Base-by-base conservation (phyloP, 2,888 invertebrate genomes). In the Chalcis sispes region DNA sequence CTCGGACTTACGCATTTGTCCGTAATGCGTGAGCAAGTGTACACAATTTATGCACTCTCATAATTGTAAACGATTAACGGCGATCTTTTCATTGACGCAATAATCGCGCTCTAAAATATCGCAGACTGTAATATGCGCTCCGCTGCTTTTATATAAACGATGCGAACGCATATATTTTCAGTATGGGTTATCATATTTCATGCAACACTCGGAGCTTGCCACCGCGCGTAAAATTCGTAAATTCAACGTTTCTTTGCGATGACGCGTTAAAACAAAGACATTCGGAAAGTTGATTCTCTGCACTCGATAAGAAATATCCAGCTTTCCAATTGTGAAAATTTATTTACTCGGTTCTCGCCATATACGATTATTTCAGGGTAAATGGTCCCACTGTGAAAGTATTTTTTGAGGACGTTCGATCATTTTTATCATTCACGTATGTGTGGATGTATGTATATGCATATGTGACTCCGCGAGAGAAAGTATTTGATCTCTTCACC, bases 21-120 rank as follows among this genome's bases (percentile, higher is more conserved):
- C n/a, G n/a, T n/a, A n/a, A n/a, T n/a, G n/a, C n/a, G n/a, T n/a
- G n/a, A n/a, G n/a, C n/a, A n/a, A n/a, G 15, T 8, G 18, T 13
- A 40, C 40, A 40, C n/a, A n/a, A n/a, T n/a, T n/a, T n/a, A n/a
- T n/a, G n/a, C n/a, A n/a, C n/a, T 52, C 23, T 13, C 20, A 25
- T 72, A 72, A 72, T 72, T 72, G 52, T 50, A 42, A 64, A 64
- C 64, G 64, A 72, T 72, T 72, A 72, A 64, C 42, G 64, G 52
- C 54, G 54, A 71, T 67, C 56, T 42, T 18, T 32, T 15, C 15
- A 52, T 27, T 67, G 66, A 67, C 42, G 66, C 56, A 67, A 67
- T 20, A 56, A 20, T 15, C 18, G 48, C 46, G 27, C 20, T 5
- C 36, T n/a, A n/a, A n/a, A n/a, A n/a, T n/a, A n/a, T n/a, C n/a